A percentile compares a stretch with the other conserved stretches of the same genome.
Conservation (phyloP, 2,113 vertebrate species). For the Podarcis raffonei region DNA sequence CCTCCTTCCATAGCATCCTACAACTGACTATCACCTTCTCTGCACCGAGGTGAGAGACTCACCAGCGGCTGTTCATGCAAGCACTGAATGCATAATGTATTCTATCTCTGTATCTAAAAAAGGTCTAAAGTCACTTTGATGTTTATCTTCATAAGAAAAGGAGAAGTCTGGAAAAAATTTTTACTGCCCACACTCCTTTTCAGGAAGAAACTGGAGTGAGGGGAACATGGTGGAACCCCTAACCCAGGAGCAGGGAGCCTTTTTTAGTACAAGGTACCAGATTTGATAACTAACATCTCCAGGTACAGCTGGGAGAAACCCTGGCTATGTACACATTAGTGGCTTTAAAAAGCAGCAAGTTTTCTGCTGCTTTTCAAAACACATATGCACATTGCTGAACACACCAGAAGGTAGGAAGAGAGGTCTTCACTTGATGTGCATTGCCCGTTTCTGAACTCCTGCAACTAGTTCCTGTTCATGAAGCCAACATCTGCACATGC, state of each 20-base stretch:
- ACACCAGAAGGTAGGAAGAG: too few species aligned
- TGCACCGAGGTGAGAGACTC: background rate
- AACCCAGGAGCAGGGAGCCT: background rate
- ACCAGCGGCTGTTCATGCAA: conserved; percentile 19
- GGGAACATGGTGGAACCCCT: background rate
- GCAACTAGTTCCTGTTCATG: too few species aligned
- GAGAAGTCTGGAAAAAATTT: background rate
- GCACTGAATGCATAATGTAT: conserved; percentile 24
- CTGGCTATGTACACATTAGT: background rate
- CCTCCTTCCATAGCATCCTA: background rate
- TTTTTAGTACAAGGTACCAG: too few species aligned
- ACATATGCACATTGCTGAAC: too few species aligned
- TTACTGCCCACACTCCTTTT: background rate
- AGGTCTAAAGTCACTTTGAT: background rate
- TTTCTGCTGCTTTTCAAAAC: too few species aligned
- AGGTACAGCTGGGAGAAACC: background rate
- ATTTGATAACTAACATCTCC: too few species aligned
- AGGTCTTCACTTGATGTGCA: too few species aligned
- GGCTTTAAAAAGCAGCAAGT: too few species aligned
- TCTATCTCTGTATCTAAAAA: background rate
- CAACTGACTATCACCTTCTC: conserved; percentile 24
- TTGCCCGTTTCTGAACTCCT: too few species aligned
- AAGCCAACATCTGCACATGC: too few species aligned
- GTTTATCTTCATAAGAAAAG: background rate
- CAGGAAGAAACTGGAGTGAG: background rate